A percentile compares a stretch with the other conserved stretches of the same genome.
Evolutionary conservation across 2,113 vertebrate genomes (phyloP).

Genomic region (Craseonycteris thonglongyai): DNA sequence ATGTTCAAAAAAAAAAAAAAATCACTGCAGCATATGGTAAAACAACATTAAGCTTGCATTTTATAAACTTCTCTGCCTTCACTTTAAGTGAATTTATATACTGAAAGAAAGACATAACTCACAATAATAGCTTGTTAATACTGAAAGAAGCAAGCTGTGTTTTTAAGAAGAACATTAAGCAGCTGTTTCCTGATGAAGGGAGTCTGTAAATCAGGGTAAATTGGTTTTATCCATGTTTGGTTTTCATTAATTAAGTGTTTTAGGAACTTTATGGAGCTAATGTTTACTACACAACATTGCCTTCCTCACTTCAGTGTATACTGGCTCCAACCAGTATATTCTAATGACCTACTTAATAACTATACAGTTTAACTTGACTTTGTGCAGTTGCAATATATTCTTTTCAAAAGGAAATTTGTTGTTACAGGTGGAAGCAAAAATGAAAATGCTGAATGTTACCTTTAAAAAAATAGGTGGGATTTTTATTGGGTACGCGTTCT

Average conservation of each 20-base stretch:
- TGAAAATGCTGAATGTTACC: not conserved
- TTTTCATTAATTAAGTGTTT: constrained; percentile 94
- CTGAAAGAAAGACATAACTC: constrained; percentile 87
- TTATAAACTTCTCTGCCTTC: constrained; percentile 84
- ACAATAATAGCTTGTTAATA: constrained; percentile 96
- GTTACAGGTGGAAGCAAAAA: constrained; percentile 25
- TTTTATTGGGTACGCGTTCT: not conserved
- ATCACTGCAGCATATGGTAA: constrained; percentile 76
- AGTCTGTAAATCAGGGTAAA: constrained; percentile 94
- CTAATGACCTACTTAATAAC: constrained; percentile 60
- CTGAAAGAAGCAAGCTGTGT: constrained; percentile 89
- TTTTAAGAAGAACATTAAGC: constrained; percentile 95
- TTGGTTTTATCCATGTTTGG: constrained; percentile 87
- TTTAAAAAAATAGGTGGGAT: not conserved
- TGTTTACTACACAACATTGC: constrained; percentile 77
- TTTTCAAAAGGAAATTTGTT: constrained; percentile 10
- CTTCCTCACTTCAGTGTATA: constrained; percentile 42
- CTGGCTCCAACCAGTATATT: not conserved
- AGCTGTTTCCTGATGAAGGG: constrained; percentile 90
- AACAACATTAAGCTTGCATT: constrained; percentile 79
- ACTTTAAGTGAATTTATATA: constrained; percentile 87
- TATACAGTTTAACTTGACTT: constrained; percentile 33
- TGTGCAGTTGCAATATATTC: not conserved
- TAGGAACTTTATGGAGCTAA: constrained; percentile 79
- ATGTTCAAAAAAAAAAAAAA: constrained; percentile 76